A percentile compares a stretch with the other conserved stretches of the same genome.
Conservation (phyloP, 2,113 vertebrate species). For the Sigmodon hispidus region DNA sequence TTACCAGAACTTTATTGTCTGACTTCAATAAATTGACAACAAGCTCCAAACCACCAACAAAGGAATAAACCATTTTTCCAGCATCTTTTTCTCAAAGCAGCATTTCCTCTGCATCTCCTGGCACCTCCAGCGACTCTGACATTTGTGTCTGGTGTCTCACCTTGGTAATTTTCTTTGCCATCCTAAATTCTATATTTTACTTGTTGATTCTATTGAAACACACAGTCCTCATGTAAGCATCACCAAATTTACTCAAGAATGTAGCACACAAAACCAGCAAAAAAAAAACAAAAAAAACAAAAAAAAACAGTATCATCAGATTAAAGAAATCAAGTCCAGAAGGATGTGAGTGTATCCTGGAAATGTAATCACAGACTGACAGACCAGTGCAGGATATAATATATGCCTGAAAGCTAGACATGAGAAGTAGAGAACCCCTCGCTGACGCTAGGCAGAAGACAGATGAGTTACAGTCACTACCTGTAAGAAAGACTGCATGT, state of each 20-base stretch:
- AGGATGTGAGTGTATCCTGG: rapidly evolving
- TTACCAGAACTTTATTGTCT: slow-evolving; percentile 92
- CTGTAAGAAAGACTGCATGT: neutral
- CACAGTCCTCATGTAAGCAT: neutral
- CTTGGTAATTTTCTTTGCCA: neutral
- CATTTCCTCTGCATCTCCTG: too few species aligned
- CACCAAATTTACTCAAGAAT: neutral
- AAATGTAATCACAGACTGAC: neutral
- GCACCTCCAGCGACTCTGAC: too few species aligned
- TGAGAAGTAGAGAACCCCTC: neutral
- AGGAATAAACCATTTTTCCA: slow-evolving; percentile 94
- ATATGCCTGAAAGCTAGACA: rapidly evolving
- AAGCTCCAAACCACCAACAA: slow-evolving; percentile 94
- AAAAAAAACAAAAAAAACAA: neutral
- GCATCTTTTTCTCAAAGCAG: too few species aligned
- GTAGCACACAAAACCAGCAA: neutral
- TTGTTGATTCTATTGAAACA: neutral
- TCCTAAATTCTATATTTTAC: too few species aligned
- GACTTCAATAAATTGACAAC: slow-evolving; percentile 95
- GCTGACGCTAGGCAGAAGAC: neutral
- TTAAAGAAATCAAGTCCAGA: rapidly evolving
- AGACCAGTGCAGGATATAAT: rapidly evolving
- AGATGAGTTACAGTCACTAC: neutral
- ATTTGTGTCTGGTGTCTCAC: too few species aligned
- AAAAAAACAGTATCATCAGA: neutral